A percentile compares a stretch with the other conserved stretches of the same genome.
Conservation (phyloP, 2,113 vertebrate species). For the Corythornis vintsioides region DNA sequence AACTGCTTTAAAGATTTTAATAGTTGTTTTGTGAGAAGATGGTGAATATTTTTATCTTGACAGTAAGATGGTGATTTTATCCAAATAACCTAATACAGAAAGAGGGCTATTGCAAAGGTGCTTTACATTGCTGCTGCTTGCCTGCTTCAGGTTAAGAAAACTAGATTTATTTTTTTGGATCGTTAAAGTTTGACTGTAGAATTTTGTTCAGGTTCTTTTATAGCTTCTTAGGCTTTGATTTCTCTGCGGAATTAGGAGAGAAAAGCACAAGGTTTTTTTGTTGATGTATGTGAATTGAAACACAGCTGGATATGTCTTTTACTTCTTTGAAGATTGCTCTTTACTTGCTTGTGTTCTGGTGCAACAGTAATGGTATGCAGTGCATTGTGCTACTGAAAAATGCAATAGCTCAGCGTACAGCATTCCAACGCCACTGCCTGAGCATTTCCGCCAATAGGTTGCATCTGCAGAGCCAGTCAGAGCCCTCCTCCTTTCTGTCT, state of each 20-base stretch:
- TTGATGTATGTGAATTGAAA: not conserved
- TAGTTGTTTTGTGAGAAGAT: not conserved
- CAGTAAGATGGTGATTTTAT: not conserved
- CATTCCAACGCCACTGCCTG: not conserved
- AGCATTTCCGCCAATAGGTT: not conserved
- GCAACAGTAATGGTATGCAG: not conserved
- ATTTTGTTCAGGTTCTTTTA: not conserved
- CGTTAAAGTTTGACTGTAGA: not conserved
- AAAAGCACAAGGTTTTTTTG: not conserved
- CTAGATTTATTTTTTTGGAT: not conserved
- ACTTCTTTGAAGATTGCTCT: not conserved
- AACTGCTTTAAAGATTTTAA: not conserved
- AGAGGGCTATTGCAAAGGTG: not conserved
- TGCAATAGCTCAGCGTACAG: not conserved
- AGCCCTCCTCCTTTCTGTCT: not conserved
- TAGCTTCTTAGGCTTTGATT: not conserved
- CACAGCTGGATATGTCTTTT: not conserved
- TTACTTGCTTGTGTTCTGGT: not conserved
- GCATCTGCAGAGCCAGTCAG: not conserved
- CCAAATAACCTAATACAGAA: not conserved
- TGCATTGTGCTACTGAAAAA: conserved; percentile 20
- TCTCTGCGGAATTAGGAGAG: not conserved
- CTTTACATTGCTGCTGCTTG: not conserved
- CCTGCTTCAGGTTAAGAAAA: not conserved
- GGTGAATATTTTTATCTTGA: conserved; percentile 19